phyloP scores from a whole-genome alignment of 2,888 invertebrate genomes.

The Yponomeuta malinellus region DNA sequence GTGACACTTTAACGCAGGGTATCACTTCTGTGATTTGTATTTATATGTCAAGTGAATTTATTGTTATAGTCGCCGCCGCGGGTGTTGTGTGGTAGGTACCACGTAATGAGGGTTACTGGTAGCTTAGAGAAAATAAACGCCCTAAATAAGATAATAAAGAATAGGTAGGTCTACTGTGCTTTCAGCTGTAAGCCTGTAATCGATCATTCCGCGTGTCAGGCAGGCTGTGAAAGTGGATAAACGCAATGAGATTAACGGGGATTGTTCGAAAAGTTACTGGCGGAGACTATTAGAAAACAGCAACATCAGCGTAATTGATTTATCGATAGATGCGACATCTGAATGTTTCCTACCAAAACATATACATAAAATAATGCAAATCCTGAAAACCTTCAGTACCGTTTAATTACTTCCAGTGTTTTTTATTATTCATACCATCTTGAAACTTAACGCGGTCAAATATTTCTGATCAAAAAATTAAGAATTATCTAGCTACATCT shows the following conservation, averaged over 20 bases:
- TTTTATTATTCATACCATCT: too few species aligned
- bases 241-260: not conserved
- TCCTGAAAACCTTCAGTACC: too few species aligned
- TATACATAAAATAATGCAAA: too few species aligned
- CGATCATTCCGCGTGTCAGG: not conserved
- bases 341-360: too few species aligned
- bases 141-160: not conserved
- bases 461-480: too few species aligned
- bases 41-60: conserved; percentile 40
- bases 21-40: conserved; percentile 40
- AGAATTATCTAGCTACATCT: too few species aligned
- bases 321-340: not conserved
- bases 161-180: not conserved
- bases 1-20: conserved; percentile 43
- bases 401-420: too few species aligned
- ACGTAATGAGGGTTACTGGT: not conserved
- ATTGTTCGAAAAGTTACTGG: not conserved
- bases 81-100: not conserved
- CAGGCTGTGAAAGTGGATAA: not conserved
- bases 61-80: conserved; percentile 29
- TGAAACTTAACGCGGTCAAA: too few species aligned
- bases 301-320: not conserved
- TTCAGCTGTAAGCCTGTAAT: not conserved
- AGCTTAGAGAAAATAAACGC: not conserved
- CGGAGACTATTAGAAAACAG: conserved; percentile 1